Evolutionary conservation across 2,888 invertebrate species (phyloP), one percentile per base, ranked within the genome.

Genomic region (Malthinus flaveolus): DNA sequence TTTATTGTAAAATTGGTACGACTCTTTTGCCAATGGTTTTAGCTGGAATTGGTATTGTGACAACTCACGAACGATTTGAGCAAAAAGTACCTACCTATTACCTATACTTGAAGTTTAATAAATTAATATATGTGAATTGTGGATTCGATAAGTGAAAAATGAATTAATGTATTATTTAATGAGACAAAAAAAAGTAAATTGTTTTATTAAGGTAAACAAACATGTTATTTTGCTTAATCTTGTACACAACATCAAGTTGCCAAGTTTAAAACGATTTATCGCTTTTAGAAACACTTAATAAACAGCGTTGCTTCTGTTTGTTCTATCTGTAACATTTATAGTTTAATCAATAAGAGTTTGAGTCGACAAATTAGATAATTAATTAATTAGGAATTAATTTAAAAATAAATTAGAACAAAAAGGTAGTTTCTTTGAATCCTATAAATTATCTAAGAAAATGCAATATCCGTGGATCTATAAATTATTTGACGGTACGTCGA

Each of bases 221-320:
- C 39, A 42, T 42, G 23, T 42, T 15, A 42, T 42, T 42, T 42
- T 15, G 39, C 39, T 42, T 42, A 13, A 42, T 42, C 39, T 42
- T 42, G 39, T 42, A 42, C 23, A 42, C 39, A 42, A 42, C 39
- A 42, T 42, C 39, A 42, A 42, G 39, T 42, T 42, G 39, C 39
- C 39, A 42, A 42, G 39, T 42, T 42, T 42, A 42, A 42, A 42
- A 42, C 39, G 39, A 42, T 42, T 42, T 42, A 42, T 42, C 23
- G 23, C 39, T 13, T 42, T 42, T 42, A 42, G 39, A 42, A 42
- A 42, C 39, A 42, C 15, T 42, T 42, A 42, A 42, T 42, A 42
- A 42, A 42, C 39, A 42, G 39, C 39, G 15, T 15, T 42, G 39
- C 23, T 42, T 42, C 39, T 23, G 39, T 42, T 42, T 42, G 23